phyloP scores from a whole-genome alignment of 2,888 invertebrate species.

The Troides oblongomaculatus region DNA sequence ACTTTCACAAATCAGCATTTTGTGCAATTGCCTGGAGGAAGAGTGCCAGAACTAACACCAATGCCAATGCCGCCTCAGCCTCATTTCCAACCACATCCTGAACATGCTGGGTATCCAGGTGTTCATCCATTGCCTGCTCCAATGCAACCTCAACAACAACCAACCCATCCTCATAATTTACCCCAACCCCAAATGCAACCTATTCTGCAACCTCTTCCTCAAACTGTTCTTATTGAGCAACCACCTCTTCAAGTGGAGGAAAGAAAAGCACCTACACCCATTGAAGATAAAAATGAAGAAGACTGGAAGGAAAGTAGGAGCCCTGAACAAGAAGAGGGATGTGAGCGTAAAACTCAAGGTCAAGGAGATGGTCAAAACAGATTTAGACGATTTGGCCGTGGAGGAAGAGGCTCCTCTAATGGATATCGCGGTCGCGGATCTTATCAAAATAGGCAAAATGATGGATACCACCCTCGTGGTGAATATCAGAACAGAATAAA shows the following conservation, averaged over 20 bases:
- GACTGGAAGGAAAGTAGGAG: conserved; percentile 60
- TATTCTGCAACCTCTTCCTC: conserved; percentile 36
- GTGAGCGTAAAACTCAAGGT: conserved; percentile 61
- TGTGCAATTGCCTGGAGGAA: conserved; percentile 70
- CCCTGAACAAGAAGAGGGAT: conserved; percentile 59
- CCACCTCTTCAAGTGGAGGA: conserved; percentile 40
- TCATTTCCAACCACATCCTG: conserved; percentile 76
- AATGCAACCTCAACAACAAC: conserved; percentile 48
- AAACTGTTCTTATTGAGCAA: conserved; percentile 38
- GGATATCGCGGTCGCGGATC: conserved; percentile 67
- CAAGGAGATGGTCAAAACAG: conserved; percentile 69
- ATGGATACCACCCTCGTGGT: conserved; percentile 57
- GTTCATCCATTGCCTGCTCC: conserved; percentile 46
- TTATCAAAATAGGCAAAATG: conserved; percentile 56
- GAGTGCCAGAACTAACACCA: conserved; percentile 75
- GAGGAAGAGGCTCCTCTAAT: conserved; percentile 64
- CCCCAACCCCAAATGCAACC: conserved; percentile 36
- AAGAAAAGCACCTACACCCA: conserved; percentile 43
- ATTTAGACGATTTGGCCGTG: conserved; percentile 60
- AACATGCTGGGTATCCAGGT: conserved; percentile 76
- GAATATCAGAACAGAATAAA: conserved; percentile 59
- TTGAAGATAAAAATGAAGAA: conserved; percentile 52
- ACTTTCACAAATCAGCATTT: conserved; percentile 93
- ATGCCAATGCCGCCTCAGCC: conserved; percentile 80
- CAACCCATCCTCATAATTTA: conserved; percentile 42